Base-by-base conservation (phyloP, 2,113 vertebrate species). In the Poeciliopsis retropinna region DNA sequence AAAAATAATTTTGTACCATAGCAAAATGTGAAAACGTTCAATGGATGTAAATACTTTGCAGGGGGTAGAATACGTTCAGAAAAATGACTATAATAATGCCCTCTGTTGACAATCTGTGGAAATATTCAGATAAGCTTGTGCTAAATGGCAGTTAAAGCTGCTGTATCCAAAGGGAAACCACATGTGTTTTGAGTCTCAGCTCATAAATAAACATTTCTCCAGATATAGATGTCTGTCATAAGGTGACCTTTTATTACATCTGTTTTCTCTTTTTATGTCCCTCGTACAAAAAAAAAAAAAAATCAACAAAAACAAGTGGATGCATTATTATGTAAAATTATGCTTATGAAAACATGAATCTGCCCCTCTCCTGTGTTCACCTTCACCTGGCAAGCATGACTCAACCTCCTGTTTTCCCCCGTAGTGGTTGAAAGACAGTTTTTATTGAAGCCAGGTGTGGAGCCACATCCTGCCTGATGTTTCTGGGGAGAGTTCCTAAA, bases 261-360 rank as follows among this genome's bases (percentile, higher is more conserved):
- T 94, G 93, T 94, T 94, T 95, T 94, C 92, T 93, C 87, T 95
- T 93, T 93, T 92, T 92, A 84, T 92, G 87, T 83, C 83, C 80
- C 78, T 77, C 63, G 70, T 70, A 76, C 69, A 80, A 77, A 78
- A 57, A 10, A n/a, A n/a, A 25, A 9, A 54, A n/a, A 9, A n/a
- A 25, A 37, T 37, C 5, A 54, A 57, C 51, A 75, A 80, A 57
- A 57, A 57, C 51, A 57, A 57, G 76, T 72, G 25, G 28, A 69
- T 78, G 72, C 87, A 93, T 95, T 93, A 95, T 94, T 94, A 95
- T 95, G 94, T 94, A 95, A 95, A 95, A 91, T 93, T 95, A 95
- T 95, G 91, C 94, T 93, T 93, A 93, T 93, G 91, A 95, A 95
- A 95, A 95, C 94, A 94, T 54, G 91, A 88, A 87, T 80, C 79